These are phyloP conservation scores for Eira barbara DNA, from an alignment of 2,113 vertebrate species.

Conservation along the genomic window DNA sequence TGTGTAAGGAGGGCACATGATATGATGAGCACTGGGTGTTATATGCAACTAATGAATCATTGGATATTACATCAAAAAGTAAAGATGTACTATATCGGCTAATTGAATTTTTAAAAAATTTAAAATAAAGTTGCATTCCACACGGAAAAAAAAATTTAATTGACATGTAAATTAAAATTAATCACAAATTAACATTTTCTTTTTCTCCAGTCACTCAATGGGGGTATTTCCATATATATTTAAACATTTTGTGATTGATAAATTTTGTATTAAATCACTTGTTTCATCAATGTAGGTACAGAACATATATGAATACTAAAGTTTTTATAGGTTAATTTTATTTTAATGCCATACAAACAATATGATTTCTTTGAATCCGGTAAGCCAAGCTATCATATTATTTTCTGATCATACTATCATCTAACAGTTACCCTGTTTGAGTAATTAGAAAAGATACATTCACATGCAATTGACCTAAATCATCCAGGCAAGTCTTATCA, in stretches of 20 bases:
- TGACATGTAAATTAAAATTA: constrained; percentile 19
- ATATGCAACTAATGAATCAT: not conserved
- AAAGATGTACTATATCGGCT: not conserved
- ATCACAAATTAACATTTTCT: not conserved
- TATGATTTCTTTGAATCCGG: not conserved
- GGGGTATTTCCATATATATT: not conserved
- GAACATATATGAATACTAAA: not conserved
- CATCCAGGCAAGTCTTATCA: not conserved
- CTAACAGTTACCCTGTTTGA: not conserved
- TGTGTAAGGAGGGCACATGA: not conserved
- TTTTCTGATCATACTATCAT: not conserved
- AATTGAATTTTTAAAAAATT: not conserved
- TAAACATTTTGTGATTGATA: not conserved
- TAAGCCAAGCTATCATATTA: not conserved
- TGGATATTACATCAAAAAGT: not conserved
- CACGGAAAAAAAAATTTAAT: not conserved
- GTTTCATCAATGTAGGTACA: not conserved
- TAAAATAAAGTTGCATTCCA: not conserved
- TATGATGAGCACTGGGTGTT: not conserved
- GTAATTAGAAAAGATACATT: not conserved
- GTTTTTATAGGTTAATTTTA: not conserved
- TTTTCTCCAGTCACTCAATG: not conserved
- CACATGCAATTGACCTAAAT: not conserved
- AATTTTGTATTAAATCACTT: not conserved
- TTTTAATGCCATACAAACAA: not conserved